These are phyloP conservation scores for Chymomyza amoena DNA, from an alignment of 2,888 invertebrate species.

Conservation along the genomic window DNA sequence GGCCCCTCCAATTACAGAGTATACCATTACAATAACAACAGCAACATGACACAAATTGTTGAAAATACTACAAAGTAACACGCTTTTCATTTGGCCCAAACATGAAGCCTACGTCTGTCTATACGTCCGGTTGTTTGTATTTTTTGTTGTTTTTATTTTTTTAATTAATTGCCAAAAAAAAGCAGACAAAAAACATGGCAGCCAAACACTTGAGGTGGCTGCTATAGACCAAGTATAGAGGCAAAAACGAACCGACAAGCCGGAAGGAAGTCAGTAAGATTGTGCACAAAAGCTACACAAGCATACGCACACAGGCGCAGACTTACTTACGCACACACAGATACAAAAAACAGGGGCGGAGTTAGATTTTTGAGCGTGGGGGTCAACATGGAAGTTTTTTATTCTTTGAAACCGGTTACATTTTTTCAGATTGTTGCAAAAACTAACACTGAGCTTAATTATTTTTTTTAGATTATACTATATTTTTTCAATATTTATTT, in stretches of 20 bases:
- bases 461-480: no score
- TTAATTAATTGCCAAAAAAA: conserved; percentile 75
- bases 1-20: no score
- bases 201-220: conserved; percentile 64
- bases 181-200: conserved; percentile 50
- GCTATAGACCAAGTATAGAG: conserved; percentile 24
- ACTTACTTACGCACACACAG: conserved; percentile 16
- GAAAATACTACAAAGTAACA: conserved; percentile 53
- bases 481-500: no score
- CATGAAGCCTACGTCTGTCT: conserved; percentile 17
- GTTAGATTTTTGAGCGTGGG: neutral
- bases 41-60: conserved; percentile 64
- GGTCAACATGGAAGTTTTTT: no score
- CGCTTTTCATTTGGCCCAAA: conserved; percentile 25
- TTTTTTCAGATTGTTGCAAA: no score
- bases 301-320: conserved; percentile 24
- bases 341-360: neutral
- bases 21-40: neutral
- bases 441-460: no score
- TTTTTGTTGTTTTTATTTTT: conserved; percentile 35
- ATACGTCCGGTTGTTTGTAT: conserved; percentile 2
- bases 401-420: no score
- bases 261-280: conserved; percentile 73
- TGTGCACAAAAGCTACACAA: conserved; percentile 53
- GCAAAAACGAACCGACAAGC: conserved; percentile 25